Base-by-base conservation (phyloP, 2,888 invertebrate genomes). In the Ophion costatus region DNA sequence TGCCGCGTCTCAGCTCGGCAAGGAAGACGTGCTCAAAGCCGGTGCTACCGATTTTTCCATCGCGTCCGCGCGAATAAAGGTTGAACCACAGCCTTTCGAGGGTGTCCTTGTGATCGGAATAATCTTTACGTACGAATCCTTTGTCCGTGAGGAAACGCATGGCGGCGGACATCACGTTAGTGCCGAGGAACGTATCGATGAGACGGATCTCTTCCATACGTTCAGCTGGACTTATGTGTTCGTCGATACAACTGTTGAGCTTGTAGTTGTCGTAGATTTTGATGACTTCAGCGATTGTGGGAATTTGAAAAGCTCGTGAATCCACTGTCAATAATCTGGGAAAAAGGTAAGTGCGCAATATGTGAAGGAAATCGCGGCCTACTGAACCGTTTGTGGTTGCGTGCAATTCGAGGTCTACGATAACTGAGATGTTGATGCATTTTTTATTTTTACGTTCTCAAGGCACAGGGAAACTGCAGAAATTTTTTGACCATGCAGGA, bases 11-110 rank as follows among this genome's bases (percentile, higher is more conserved):
- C 0, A 97, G 94, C 95, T 99, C 98, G 0, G 98, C 97, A 2
- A 98, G 95, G 93, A 98, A 98, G 29, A 98, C 96, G 91, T 99
- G 98, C 93, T 99, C 98, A 92, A 98, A 98, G 1, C 98, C 98
- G 59, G 97, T 97, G 89, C 98, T 98, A 83, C 98, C 97, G 29
- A 97, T 95, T 91, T 96, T 96, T 42, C 97, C 97, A 17, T 92
- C 91, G 45, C 97, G 96, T 67, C 97, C 96, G 85, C 98, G 95
- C 0, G 98, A 96, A 92, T 98, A 99, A 88, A 97, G 95, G 79
- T 96, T 96, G 91, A 97, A 97, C 97, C 97, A 97, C 14, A 97
- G 93, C 86, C 95, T 95, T 91, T 96, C 96, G 11, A 97, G 92
- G 20, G 96, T 94, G 89, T 97, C 96, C 86, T 96, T 95, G 91